Conservation (phyloP, 2,797 vertebrate species). For the Tinamus major region DNA sequence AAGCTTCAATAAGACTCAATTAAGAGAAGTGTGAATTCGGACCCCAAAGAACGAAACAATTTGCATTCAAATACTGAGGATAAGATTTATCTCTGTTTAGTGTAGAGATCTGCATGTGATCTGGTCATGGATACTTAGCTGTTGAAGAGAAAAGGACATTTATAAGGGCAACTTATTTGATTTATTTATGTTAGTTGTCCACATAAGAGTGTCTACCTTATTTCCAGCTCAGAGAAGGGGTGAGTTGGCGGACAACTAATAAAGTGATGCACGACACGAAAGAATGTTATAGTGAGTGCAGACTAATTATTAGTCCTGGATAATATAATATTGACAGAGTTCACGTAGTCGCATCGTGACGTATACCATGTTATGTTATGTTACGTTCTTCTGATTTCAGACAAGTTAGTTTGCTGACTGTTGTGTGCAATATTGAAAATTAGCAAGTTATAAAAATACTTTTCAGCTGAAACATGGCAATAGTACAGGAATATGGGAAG, state of each 20-base stretch:
- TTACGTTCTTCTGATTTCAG: not conserved
- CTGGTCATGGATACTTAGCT: not conserved
- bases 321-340: not conserved
- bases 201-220: not conserved
- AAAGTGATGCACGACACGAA: not conserved
- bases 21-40: not conserved
- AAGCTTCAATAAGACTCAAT: not conserved
- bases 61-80: not conserved
- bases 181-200: not conserved
- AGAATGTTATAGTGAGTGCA: not conserved
- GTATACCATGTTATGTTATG: not conserved
- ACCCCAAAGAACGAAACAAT: not conserved
- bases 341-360: not conserved
- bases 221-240: not conserved
- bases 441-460: not conserved
- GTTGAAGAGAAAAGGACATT: not conserved
- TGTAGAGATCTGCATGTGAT: not conserved
- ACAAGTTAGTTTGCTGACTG: not conserved
- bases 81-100: not conserved
- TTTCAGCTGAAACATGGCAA: not conserved
- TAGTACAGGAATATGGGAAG: not conserved
- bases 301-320: not conserved
- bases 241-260: not conserved
- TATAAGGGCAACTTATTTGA: not conserved
- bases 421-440: not conserved